A percentile compares a stretch with the other conserved stretches of the same genome.
phyloP scores from a whole-genome alignment of 2,113 vertebrate genomes.

The Nannospalax galili region DNA sequence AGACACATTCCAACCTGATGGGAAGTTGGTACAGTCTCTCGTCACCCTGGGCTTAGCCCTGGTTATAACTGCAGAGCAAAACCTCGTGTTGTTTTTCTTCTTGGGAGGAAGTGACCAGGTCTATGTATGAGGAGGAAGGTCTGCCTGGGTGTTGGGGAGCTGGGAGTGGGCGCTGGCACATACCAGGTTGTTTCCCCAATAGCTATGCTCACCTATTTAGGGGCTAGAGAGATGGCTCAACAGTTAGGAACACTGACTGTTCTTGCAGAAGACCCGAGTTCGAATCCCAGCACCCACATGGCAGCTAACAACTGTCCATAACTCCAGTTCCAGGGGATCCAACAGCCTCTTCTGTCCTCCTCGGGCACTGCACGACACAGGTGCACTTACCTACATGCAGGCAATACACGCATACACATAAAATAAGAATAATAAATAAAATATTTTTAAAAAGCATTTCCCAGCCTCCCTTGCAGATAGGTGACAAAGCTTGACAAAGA shows the following conservation, averaged over 20 bases:
- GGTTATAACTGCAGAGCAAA: too few relatives aligned
- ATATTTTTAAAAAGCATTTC: not conserved
- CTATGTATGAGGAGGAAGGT: not conserved
- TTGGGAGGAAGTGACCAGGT: not conserved
- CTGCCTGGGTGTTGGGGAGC: rapidly evolving
- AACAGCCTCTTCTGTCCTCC: too few relatives aligned
- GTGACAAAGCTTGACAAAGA: not conserved
- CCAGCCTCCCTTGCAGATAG: not conserved
- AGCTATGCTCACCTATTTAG: not conserved
- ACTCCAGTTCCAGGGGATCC: too few relatives aligned
- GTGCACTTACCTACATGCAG: too few relatives aligned
- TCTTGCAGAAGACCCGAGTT: too few relatives aligned
- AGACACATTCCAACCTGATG: not conserved
- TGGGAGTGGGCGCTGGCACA: not conserved
- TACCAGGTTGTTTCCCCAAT: not conserved
- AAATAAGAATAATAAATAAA: too few relatives aligned
- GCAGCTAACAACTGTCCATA: too few relatives aligned
- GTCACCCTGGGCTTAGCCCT: not conserved
- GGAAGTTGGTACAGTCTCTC: not conserved
- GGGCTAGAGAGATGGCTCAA: too few relatives aligned
- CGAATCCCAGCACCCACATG: too few relatives aligned
- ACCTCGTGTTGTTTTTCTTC: not conserved
- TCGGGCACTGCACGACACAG: too few relatives aligned
- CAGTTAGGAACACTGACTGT: too few relatives aligned
- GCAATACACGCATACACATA: too few relatives aligned